These are phyloP conservation scores for Oncorhynchus mykiss DNA, from an alignment of 2,113 vertebrate genomes.

Conservation along the genomic window DNA sequence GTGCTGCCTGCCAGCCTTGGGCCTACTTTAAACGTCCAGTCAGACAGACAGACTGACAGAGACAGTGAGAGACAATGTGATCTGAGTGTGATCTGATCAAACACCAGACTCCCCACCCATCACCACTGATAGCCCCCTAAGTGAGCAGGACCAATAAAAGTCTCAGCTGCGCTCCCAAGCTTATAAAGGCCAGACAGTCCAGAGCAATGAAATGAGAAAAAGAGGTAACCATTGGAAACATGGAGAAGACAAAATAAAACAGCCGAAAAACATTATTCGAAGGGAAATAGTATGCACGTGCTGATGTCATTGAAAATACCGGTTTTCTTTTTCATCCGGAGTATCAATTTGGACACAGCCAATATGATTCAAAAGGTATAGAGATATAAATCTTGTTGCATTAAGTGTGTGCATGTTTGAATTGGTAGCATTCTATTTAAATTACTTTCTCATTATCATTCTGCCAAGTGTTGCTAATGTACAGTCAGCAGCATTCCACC, in stretches of 20 bases:
- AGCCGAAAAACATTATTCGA: background rate
- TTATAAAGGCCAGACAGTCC: slow-evolving; percentile 1
- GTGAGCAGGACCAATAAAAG: slow-evolving; percentile 1
- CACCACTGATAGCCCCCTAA: slow-evolving; percentile 2
- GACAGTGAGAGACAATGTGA: no score
- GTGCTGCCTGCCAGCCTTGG: background rate
- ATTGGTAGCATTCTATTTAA: no score
- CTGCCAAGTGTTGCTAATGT: no score
- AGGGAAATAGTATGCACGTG: background rate
- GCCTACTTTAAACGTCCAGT: no score
- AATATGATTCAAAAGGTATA: no score
- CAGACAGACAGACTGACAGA: no score
- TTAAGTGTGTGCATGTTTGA: no score
- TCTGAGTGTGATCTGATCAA: background rate
- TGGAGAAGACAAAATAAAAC: background rate
- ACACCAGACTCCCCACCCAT: background rate
- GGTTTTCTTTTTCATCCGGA: no score
- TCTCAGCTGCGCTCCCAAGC: background rate
- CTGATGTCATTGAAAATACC: background rate
- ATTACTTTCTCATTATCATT: no score
- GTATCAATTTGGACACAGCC: no score
- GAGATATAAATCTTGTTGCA: no score
- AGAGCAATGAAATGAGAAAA: background rate
- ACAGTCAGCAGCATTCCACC: no score
- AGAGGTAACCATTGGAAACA: slow-evolving; percentile 5